Evolutionary conservation across 2,888 invertebrate genomes (phyloP), one percentile per base, ranked within the genome.

Genomic region (Ophraella communa): DNA sequence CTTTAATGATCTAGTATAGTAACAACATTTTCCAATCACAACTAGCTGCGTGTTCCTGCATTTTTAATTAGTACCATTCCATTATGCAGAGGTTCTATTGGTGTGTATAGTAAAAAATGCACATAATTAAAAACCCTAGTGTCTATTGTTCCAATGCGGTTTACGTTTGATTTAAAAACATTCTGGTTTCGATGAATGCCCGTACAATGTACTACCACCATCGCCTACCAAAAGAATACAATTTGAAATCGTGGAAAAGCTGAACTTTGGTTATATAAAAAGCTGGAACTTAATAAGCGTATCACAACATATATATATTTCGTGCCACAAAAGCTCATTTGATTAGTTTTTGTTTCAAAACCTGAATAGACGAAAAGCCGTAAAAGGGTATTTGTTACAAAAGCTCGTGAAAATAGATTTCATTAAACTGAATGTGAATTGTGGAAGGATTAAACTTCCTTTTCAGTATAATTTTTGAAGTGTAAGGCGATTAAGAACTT

Each of bases 301-400:
- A 60, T 60, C 51, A 52, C 51, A 60, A 44, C 60, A 53, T 27
- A 60, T 44, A n/a, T n/a, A 60, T 52, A 53, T 53, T 53, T 60
- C 21, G 30, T 4, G 30, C 14, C 52, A 60, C 60, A 60, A 60
- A 59, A 60, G 60, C 60, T 30, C 27, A 60, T 60, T 60, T 52
- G 60, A 60, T 60, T 60, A 52, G 60, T 39, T 60, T 60, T 59
- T 60, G 60, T 60, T 60, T 60, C 60, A 30, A 60, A 27, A 30
- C 27, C 45, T 53, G 60, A 60, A 60, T 60, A 44, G 52, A 60
- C 51, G 27, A 51, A 51, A 51, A 53, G 21, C 60, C 53, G 60
- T 52, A 44, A 63, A 63, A 52, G 62, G 24, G 57, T 63, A 63
- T 63, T 57, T 63, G 62, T 63, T 57, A 57, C 62, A 63, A 63